Evolutionary conservation across 1,140 invertebrate genomes (phyloP).

Genomic region (Conus ventricosus): DNA sequence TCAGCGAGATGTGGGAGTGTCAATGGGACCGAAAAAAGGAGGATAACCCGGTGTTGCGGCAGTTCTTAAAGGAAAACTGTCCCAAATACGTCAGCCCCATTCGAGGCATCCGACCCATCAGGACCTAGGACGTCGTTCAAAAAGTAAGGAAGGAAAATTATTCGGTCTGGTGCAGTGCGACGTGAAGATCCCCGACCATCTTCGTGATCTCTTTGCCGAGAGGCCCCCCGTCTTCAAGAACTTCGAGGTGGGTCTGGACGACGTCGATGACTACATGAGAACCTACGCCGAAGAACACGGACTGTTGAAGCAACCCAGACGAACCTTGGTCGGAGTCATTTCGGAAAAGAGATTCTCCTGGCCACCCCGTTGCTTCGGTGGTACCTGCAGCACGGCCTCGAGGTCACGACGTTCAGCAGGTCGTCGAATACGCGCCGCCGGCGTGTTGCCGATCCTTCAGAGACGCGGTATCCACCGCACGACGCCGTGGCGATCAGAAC

Average conservation of each 20-base stretch:
- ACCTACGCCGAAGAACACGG: conserved; percentile 32
- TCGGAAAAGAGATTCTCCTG: conserved; percentile 46
- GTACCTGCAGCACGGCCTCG: conserved; percentile 54
- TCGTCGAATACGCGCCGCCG: conserved; percentile 49
- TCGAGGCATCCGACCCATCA: too few species aligned
- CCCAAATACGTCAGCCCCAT: too few species aligned
- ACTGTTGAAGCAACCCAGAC: conserved; percentile 40
- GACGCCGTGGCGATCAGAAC: conserved; percentile 46
- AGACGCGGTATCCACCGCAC: conserved; percentile 42
- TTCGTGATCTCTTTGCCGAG: conserved; percentile 40
- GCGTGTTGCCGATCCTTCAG: conserved; percentile 46
- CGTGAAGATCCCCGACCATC: conserved; percentile 33
- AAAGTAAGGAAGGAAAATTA: too few species aligned
- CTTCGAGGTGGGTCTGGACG: conserved; percentile 33
- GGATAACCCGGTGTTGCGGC: too few species aligned
- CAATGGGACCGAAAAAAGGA: too few species aligned
- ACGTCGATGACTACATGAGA: conserved; percentile 50
- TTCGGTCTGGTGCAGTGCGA: conserved; percentile 49
- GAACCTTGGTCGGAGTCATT: conserved; percentile 46
- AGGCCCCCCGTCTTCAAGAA: conserved; percentile 51
- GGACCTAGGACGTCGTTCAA: too few species aligned
- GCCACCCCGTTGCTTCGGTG: conserved; percentile 50
- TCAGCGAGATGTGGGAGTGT: too few species aligned
- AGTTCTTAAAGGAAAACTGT: too few species aligned
- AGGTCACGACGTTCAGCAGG: conserved; percentile 50